Percentiles rank a stretch among this genome's conserved stretches.
phyloP scores from a whole-genome alignment of 2,888 invertebrate species.

The Phymatocera aterrima region DNA sequence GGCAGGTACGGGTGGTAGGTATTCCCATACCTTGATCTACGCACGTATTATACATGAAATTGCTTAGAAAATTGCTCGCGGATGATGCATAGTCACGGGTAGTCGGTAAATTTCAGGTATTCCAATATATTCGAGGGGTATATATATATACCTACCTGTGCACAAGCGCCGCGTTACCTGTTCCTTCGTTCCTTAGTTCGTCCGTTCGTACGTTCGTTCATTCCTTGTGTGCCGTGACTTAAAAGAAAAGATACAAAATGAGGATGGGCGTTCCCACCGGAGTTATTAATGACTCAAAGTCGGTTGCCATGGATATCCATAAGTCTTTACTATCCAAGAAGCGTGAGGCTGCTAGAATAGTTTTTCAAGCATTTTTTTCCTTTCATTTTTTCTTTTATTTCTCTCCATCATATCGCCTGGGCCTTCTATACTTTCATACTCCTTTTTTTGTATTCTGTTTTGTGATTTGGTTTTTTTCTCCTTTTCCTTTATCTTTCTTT shows the following conservation, averaged over 20 bases:
- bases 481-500: slow-evolving; percentile 1
- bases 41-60: slow-evolving; percentile 18
- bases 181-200: slow-evolving; percentile 47
- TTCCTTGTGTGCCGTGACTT: slow-evolving; percentile 64
- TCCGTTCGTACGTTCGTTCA: no score
- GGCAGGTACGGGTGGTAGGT: not conserved
- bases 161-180: slow-evolving; percentile 33
- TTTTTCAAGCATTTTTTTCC: slow-evolving; percentile 42
- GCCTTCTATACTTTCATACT: slow-evolving; percentile 12
- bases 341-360: slow-evolving; percentile 45
- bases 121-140: slow-evolving; percentile 72
- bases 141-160: slow-evolving; percentile 51
- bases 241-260: slow-evolving; percentile 73
- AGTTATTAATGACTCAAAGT: slow-evolving; percentile 75
- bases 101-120: slow-evolving; percentile 73
- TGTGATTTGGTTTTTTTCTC: not conserved
- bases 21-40: slow-evolving; percentile 25
- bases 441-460: not conserved
- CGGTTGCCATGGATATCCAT: slow-evolving; percentile 75
- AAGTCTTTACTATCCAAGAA: slow-evolving; percentile 65
- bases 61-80: slow-evolving; percentile 45
- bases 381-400: not conserved
- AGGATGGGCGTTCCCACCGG: slow-evolving; percentile 73
- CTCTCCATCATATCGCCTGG: not conserved
- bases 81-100: slow-evolving; percentile 47